These are phyloP conservation scores for Saguinus midas DNA, from an alignment of 2,113 vertebrate species.

Conservation along the genomic window DNA sequence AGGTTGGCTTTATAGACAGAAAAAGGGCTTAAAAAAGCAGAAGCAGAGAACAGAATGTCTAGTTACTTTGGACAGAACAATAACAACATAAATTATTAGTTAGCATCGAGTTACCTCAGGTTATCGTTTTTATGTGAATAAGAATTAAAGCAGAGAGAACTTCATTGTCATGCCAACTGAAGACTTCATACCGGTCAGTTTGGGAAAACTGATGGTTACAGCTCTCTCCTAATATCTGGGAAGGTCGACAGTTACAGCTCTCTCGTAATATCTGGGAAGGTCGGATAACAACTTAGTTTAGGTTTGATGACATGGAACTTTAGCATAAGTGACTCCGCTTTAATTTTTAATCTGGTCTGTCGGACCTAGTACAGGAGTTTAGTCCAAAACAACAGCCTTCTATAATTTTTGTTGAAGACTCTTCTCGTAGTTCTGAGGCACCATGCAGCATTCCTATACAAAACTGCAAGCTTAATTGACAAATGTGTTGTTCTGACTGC, in stretches of 20 bases:
- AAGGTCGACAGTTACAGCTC: neutral
- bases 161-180: neutral
- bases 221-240: neutral
- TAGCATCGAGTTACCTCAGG: neutral
- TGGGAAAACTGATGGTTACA: neutral
- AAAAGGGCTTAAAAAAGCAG: neutral
- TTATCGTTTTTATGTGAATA: neutral
- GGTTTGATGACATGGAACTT: neutral
- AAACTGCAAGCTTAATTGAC: neutral
- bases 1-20: neutral
- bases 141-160: neutral
- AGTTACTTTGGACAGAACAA: neutral
- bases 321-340: neutral
- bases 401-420: neutral
- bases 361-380: neutral
- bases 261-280: neutral
- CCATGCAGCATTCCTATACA: neutral
- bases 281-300: neutral
- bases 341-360: neutral
- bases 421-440: neutral
- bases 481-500: neutral
- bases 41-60: neutral
- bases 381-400: neutral
- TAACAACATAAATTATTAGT: neutral
- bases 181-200: neutral